Conservation (phyloP, 2,888 invertebrate genomes). For the Choristoneura rosaceana region DNA sequence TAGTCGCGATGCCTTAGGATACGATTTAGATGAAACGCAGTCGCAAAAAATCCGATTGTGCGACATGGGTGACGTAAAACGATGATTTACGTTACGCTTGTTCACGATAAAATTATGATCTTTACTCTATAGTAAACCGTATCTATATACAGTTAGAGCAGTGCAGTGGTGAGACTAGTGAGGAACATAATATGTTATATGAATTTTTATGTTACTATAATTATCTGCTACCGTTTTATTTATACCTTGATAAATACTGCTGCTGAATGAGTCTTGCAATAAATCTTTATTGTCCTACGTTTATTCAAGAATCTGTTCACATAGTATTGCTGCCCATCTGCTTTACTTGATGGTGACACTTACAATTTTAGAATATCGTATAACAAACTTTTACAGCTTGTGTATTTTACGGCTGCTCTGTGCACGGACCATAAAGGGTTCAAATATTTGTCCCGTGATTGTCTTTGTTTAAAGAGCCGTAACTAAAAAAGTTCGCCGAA, state of each 20-base stretch:
- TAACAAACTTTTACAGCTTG: background rate
- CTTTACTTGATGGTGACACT: background rate
- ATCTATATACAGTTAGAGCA: background rate
- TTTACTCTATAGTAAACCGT: no score
- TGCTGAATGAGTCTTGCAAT: no score
- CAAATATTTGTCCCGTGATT: conserved; percentile 75
- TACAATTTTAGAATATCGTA: background rate
- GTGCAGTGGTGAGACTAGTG: no score
- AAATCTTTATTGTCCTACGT: no score
- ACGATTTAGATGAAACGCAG: conserved; percentile 53
- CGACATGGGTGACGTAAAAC: conserved; percentile 50
- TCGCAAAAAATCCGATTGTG: conserved; percentile 52
- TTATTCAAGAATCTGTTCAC: no score
- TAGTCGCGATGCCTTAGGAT: conserved; percentile 50
- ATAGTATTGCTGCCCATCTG: no score
- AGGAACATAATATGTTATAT: background rate
- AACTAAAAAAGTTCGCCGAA: conserved; percentile 70
- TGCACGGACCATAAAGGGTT: conserved; percentile 51
- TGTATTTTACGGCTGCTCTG: conserved; percentile 18
- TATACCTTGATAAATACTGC: no score
- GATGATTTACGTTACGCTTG: background rate
- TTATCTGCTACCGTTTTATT: no score
- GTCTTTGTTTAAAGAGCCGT: conserved; percentile 78
- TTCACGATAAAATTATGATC: background rate
- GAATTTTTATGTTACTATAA: background rate